These are phyloP conservation scores for Heterocephalus glaber DNA, from an alignment of 2,113 vertebrate species.

Conservation along the genomic window DNA sequence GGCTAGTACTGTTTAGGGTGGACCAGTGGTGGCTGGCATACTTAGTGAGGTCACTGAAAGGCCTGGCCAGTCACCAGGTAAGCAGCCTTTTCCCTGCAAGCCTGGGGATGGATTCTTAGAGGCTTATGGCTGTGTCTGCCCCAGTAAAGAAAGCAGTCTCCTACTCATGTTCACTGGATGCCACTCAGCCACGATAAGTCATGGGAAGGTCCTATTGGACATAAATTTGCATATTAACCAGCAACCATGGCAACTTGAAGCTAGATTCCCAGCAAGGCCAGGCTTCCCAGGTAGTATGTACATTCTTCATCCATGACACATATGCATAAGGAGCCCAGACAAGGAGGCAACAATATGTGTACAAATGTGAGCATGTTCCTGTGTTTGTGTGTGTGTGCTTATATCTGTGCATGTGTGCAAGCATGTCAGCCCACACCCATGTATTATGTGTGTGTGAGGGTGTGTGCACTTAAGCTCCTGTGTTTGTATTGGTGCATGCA, in stretches of 20 bases:
- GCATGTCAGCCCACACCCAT: background rate
- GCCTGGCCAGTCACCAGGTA: background rate
- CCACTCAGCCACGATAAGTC: background rate
- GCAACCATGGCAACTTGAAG: background rate
- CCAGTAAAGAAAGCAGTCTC: background rate
- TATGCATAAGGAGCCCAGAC: background rate
- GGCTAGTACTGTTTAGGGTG: background rate
- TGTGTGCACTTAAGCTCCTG: background rate
- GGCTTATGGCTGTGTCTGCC: background rate
- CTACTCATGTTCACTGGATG: background rate
- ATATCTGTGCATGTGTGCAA: background rate
- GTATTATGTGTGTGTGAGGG: background rate
- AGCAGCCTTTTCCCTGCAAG: background rate
- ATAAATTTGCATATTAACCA: conserved; percentile 29
- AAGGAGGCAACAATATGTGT: background rate
- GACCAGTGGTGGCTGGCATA: background rate
- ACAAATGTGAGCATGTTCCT: background rate
- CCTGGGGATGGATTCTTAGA: background rate
- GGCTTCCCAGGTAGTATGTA: background rate
- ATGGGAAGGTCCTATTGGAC: background rate
- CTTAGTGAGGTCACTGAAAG: background rate
- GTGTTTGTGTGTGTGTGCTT: background rate
- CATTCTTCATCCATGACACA: background rate
- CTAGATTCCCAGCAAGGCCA: background rate
- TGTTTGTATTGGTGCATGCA: background rate